Evolutionary conservation across 2,888 invertebrate genomes (phyloP), one percentile per base, ranked within the genome.

Genomic region (Cerastoderma edule): DNA sequence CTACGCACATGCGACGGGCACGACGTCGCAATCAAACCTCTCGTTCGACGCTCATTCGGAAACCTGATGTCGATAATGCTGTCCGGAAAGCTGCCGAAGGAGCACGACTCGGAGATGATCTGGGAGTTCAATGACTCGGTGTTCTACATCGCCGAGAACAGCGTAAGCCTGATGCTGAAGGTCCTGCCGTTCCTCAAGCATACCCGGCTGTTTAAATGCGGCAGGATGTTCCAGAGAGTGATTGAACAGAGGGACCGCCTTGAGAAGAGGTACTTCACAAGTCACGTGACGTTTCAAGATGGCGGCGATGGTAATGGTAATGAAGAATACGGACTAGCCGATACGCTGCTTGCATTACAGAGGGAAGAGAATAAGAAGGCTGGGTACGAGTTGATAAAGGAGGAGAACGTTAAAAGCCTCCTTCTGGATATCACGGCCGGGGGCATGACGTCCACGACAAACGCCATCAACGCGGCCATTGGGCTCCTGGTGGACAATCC

Each of bases 401-500:
- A 66, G 19, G 63, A 72, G 0, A 57, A 67, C 39, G 57, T 76
- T 1, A 72, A 76, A 44, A 65, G 65, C 5, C 32, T 76, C 13
- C 27, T 72, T 22, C 30, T 77, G n/a, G 77, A 72, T 46, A 32
- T 68, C 13, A 30, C 70, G 0, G 56, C 57, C 1, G 77, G 66
- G 16, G 66, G 63, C 22, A 66, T 56, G 65, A 64, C 53, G 2
- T 77, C 81, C 28, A 79, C 79, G 2, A 64, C 75, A n/a, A 48
- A 69, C 3, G 77, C 87, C 4, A 46, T 88, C 5, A 32, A 67
- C 22, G 77, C 83, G 68, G 56, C 77, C 1, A 63, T 87, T 19
- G 78, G 86, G 0, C 75, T 77, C 57, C 50, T 87, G 71, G 71
- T 83, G n/a, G 75, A 78, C 2, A 60, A 85, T 67, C 85, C 83